phyloP scores from a whole-genome alignment of 2,888 invertebrate genomes.

The Heliconius erato region DNA sequence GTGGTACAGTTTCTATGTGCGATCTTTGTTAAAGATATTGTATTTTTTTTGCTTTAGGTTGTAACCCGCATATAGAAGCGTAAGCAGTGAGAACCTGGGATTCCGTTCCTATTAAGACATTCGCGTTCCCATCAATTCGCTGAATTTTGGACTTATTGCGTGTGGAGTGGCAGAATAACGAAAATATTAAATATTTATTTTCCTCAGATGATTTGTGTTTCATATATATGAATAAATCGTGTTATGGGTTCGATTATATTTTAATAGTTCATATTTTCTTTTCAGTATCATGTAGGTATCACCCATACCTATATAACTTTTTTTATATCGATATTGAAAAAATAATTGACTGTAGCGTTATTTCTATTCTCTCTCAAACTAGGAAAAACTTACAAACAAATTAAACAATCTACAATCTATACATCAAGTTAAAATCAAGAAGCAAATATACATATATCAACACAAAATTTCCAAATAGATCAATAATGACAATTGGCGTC shows the following conservation, averaged over 20 bases:
- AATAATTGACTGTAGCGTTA: too few species aligned
- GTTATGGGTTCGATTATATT: too few species aligned
- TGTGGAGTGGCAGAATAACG: neutral
- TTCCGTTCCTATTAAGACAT: neutral
- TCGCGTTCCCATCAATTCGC: fast-evolving
- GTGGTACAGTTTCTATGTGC: neutral
- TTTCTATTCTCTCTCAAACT: too few species aligned
- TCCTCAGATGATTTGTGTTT: too few species aligned
- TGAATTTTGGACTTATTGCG: neutral
- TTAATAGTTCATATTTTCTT: too few species aligned
- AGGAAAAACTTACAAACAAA: neutral
- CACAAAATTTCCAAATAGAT: constrained; percentile 1
- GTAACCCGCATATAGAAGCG: too few species aligned
- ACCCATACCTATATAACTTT: too few species aligned
- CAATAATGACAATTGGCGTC: constrained; percentile 14
- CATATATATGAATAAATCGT: too few species aligned
- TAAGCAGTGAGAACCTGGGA: neutral
- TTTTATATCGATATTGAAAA: too few species aligned
- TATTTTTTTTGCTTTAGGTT: neutral
- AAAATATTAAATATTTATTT: neutral
- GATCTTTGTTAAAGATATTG: neutral
- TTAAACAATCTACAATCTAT: neutral
- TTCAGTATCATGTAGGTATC: too few species aligned
- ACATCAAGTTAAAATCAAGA: neutral
- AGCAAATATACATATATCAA: neutral